phyloP scores from a whole-genome alignment of 2,888 invertebrate genomes.

The Phragmatobia fuliginosa region DNA sequence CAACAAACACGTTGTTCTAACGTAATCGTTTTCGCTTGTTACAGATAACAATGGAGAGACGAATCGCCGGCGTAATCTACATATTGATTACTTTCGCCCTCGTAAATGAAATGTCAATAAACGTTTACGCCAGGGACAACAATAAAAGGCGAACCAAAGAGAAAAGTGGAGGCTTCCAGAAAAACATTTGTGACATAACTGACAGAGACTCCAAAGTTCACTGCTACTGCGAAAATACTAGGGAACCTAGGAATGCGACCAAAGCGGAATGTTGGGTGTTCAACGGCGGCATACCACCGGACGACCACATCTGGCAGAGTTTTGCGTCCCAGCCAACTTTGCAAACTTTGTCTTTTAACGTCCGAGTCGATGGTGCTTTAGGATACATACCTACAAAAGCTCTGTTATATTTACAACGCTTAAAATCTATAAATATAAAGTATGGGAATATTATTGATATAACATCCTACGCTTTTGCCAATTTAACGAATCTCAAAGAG shows the following conservation, averaged over 20 bases:
- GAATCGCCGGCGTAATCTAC: constrained; percentile 76
- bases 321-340: constrained; percentile 91
- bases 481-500: constrained; percentile 89
- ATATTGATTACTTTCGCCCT: constrained; percentile 78
- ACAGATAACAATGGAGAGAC: constrained; percentile 80
- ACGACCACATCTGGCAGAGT: constrained; percentile 91
- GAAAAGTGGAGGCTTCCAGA: constrained; percentile 80
- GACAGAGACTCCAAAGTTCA: constrained; percentile 87
- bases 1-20: constrained; percentile 48
- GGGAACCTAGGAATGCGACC: constrained; percentile 86
- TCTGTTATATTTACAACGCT: constrained; percentile 88
- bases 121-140: constrained; percentile 79
- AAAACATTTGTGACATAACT: constrained; percentile 87
- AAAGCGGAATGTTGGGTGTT: constrained; percentile 93
- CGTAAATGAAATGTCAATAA: constrained; percentile 81
- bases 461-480: constrained; percentile 91
- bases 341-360: constrained; percentile 90
- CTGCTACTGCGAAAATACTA: constrained; percentile 89
- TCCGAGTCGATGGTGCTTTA: constrained; percentile 89
- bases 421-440: constrained; percentile 90
- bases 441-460: constrained; percentile 91
- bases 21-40: constrained; percentile 70
- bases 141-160: constrained; percentile 80
- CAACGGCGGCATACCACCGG: constrained; percentile 88
- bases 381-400: constrained; percentile 91